These are phyloP conservation scores for Andrena camellia DNA, from an alignment of 2,888 invertebrate species.

Conservation along the genomic window DNA sequence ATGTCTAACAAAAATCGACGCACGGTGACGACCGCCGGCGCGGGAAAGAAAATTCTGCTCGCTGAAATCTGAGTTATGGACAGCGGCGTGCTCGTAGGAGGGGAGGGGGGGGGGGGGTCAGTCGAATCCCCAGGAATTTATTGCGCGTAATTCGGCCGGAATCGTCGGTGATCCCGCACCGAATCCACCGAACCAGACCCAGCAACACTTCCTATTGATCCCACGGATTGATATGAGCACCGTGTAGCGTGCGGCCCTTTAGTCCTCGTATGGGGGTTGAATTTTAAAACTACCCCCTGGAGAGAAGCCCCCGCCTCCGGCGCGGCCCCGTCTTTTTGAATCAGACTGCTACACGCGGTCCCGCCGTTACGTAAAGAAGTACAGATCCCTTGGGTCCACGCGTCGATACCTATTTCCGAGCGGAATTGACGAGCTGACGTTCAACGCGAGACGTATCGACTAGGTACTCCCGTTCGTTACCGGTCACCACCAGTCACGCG, in stretches of 20 bases:
- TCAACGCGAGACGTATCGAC: not conserved
- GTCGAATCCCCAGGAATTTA: conserved; percentile 21
- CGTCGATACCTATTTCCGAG: conserved; percentile 68
- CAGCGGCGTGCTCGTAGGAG: not conserved
- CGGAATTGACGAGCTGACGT: conserved; percentile 34
- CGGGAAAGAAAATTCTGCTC: not conserved
- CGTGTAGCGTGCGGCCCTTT: conserved; percentile 77
- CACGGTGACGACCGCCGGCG: not conserved
- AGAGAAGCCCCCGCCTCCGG: conserved; percentile 70
- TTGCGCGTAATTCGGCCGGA: conserved; percentile 35
- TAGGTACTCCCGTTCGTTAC: not conserved
- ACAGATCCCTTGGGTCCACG: conserved; percentile 80
- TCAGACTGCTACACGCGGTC: conserved; percentile 81
- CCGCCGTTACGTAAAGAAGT: conserved; percentile 80
- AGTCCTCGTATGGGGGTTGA: conserved; percentile 81
- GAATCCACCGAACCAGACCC: conserved; percentile 11
- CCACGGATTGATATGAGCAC: conserved; percentile 82
- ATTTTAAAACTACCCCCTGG: conserved; percentile 84
- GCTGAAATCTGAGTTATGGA: conserved; percentile 26
- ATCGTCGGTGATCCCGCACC: conserved; percentile 38
- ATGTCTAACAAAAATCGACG: not conserved
- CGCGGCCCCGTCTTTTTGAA: conserved; percentile 78
- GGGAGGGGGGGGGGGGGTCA: not conserved
- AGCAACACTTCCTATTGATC: conserved; percentile 70
- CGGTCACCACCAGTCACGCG: not conserved